Evolutionary conservation across 2,888 invertebrate species (phyloP).

Genomic region (Melinaea menophilus): DNA sequence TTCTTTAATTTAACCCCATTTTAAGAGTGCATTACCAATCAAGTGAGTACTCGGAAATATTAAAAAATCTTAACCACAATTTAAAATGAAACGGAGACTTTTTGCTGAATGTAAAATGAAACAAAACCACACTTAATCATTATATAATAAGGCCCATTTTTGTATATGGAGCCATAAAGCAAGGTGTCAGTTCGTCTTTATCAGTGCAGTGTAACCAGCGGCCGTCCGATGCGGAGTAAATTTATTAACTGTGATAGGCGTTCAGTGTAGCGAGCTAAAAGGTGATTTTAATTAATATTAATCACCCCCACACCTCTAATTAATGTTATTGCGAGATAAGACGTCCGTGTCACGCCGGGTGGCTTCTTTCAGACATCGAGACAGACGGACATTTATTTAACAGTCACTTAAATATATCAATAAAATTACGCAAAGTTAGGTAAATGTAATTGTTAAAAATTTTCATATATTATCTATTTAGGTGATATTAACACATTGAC

Average conservation of each 20-base stretch:
- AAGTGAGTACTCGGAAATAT: no score
- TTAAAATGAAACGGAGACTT: constrained; percentile 27
- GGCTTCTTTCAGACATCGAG: constrained; percentile 31
- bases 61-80: not conserved
- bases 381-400: constrained; percentile 23
- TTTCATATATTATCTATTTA: no score
- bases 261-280: constrained; percentile 73
- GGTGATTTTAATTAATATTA: constrained; percentile 77
- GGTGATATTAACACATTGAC: no score
- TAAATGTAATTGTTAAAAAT: no score
- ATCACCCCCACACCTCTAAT: constrained; percentile 76
- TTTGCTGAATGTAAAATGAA: constrained; percentile 26
- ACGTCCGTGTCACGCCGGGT: constrained; percentile 50
- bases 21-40: no score
- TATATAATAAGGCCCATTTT: constrained; percentile 30
- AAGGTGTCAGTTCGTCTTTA: constrained; percentile 64
- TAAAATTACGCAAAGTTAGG: not conserved
- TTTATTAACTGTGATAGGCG: constrained; percentile 78
- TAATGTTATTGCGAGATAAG: constrained; percentile 73
- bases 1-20: no score
- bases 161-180: constrained; percentile 16
- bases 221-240: constrained; percentile 64
- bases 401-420: not conserved
- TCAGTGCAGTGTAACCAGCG: constrained; percentile 59
- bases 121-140: constrained; percentile 24